Evolutionary conservation across 2,888 invertebrate genomes (phyloP), one percentile per base, ranked within the genome.

Genomic region (Sarcophaga rosellei): DNA sequence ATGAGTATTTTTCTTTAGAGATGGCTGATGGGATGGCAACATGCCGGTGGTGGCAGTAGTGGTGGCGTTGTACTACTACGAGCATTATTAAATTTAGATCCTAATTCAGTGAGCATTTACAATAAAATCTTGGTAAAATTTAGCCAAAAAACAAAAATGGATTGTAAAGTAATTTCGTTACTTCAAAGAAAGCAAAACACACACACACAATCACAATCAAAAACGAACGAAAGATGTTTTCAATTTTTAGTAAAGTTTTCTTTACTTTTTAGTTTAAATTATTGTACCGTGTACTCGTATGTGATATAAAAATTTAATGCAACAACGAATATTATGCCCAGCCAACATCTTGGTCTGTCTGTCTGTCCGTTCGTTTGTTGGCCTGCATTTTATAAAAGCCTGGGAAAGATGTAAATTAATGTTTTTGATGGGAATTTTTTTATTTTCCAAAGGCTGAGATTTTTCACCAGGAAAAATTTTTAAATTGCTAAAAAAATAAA

Each of bases 1-100:
- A n/a, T n/a, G n/a, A n/a, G n/a, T n/a, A n/a, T 47, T 70, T 84
- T 81, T 59, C 62, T 62, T 78, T 76, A 68, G 53, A 70, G 79
- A 80, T 80, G 68, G 72, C 53, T 47, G 11, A 35, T 35, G 35
- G 35, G 35, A 35, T 35, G 6, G 35, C 35, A 35, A 35, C 6
- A 35, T 35, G 35, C 8, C 45, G 35, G n/a, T 62, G 12, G 62
- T 44, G 57, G 6, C n/a, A 73, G 23, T 23, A 8, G 15, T 68
- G 66, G 15, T 44, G 35, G 17, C 69, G 8, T 8, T 53, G 20
- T 10, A 8, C 25, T 11, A 6, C 53, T 53, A 10, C 8, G 10
- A 35, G 70, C 63, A 80, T 86, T 83, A 80, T 86, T 86, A 80
- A 83, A 86, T 86, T 86, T 83, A 83, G 77, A 84, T 81, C 86